Percentiles rank a stretch among this genome's conserved stretches.
Conservation (phyloP, 1,140 invertebrate genomes). For the Sitophilus oryzae region DNA sequence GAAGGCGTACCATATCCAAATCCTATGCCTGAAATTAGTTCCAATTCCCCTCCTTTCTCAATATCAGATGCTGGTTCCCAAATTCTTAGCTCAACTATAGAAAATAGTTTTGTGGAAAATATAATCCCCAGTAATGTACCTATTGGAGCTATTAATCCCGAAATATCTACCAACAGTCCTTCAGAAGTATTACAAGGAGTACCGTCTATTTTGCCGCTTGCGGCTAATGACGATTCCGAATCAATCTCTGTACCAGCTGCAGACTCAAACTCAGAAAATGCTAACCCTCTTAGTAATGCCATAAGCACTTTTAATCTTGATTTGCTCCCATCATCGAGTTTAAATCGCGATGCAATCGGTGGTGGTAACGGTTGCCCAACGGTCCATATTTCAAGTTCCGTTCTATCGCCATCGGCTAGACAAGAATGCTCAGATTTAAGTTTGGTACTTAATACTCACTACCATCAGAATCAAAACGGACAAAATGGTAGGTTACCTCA, state of each 20-base stretch:
- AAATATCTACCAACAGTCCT: slow-evolving; percentile 34
- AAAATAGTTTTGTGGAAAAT: slow-evolving; percentile 10
- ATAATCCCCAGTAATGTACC: not conserved
- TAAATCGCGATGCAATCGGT: slow-evolving; percentile 14
- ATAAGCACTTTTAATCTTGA: slow-evolving; percentile 34
- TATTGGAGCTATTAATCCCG: slow-evolving; percentile 10
- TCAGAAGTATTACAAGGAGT: slow-evolving; percentile 27
- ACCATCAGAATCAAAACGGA: slow-evolving; percentile 32
- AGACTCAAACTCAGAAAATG: not conserved
- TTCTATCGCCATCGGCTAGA: slow-evolving; percentile 27
- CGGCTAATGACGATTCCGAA: slow-evolving; percentile 4
- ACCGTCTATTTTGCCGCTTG: slow-evolving; percentile 10
- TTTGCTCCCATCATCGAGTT: slow-evolving; percentile 26
- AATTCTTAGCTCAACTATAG: not conserved
- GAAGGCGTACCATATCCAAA: slow-evolving; percentile 30
- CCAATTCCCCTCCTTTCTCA: slow-evolving; percentile 35
- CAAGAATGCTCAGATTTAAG: slow-evolving; percentile 42
- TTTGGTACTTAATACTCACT: slow-evolving; percentile 40
- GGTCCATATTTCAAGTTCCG: slow-evolving; percentile 35
- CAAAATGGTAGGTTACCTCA: slow-evolving; percentile 16
- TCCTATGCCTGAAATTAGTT: slow-evolving; percentile 36
- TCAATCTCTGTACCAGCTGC: slow-evolving; percentile 7
- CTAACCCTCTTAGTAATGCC: slow-evolving; percentile 19
- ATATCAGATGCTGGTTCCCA: slow-evolving; percentile 18
- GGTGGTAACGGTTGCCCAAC: slow-evolving; percentile 34